phyloP scores from a whole-genome alignment of 2,797 vertebrate species.

The Xenentodon cancila region DNA sequence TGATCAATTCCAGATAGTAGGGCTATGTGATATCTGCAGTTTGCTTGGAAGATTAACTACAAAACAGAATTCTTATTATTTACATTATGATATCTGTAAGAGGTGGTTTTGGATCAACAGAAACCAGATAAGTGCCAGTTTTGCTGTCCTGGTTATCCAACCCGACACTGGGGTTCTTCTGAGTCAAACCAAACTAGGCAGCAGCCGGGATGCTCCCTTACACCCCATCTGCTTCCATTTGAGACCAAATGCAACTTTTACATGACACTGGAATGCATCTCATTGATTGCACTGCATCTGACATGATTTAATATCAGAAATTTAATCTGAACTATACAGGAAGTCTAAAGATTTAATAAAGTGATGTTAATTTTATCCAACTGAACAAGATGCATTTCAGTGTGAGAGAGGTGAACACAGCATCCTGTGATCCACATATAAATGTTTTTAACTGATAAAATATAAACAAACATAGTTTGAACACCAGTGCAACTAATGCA shows the following conservation, averaged over 20 bases:
- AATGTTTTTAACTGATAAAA: background rate
- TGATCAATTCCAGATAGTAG: slow-evolving; percentile 11
- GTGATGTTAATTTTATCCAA: too few relatives aligned
- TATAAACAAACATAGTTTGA: background rate
- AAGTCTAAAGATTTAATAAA: too few relatives aligned
- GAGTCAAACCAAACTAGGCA: too few relatives aligned
- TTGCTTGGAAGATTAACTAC: background rate
- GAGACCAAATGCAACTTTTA: slow-evolving; percentile 2
- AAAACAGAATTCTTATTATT: too few relatives aligned
- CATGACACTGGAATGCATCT: slow-evolving; percentile 15
- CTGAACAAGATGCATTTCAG: too few relatives aligned
- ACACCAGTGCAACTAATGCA: slow-evolving; percentile 19
- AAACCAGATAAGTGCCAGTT: too few relatives aligned
- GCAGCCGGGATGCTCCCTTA: too few relatives aligned
- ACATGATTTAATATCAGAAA: background rate
- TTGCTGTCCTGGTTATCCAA: too few relatives aligned
- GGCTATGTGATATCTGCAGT: slow-evolving; percentile 20
- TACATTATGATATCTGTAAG: too few relatives aligned
- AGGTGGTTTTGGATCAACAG: too few relatives aligned
- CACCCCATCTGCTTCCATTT: background rate
- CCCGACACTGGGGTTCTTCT: too few relatives aligned
- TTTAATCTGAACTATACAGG: too few relatives aligned
- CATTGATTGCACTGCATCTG: background rate
- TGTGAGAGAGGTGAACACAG: background rate
- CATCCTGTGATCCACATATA: slow-evolving; percentile 26